A percentile compares a stretch with the other conserved stretches of the same genome.
Conservation (phyloP, 1,140 invertebrate genomes). For the Panagrolaimus sp. region DNA sequence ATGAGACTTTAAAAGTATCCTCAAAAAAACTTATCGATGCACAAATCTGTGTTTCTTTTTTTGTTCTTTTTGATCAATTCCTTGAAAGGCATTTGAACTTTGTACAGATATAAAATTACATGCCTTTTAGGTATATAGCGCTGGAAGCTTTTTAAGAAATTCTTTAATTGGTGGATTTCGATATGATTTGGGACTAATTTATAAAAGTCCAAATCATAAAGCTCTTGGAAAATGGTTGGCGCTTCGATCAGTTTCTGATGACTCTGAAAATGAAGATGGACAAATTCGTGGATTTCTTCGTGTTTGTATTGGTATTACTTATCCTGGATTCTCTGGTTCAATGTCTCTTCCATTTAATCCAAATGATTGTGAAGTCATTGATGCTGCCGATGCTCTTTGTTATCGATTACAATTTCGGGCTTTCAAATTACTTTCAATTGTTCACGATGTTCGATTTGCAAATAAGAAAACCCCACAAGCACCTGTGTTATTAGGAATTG, state of each 20-base stretch:
- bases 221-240: conserved; percentile 33
- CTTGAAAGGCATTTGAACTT: background rate
- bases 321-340: no score
- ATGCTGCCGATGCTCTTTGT: conserved; percentile 22
- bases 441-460: conserved; percentile 34
- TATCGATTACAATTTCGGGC: conserved; percentile 28
- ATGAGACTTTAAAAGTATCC: background rate
- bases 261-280: conserved; percentile 18
- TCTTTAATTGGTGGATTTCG: conserved; percentile 28
- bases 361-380: conserved; percentile 25
- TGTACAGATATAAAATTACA: background rate
- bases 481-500: conserved; percentile 20
- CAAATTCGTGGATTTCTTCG: conserved; percentile 31
- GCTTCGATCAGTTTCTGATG: conserved; percentile 19
- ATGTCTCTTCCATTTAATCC: conserved; percentile 24
- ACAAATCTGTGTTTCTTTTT: background rate
- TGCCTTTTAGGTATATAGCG: conserved; percentile 27
- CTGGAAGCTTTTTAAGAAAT: conserved; percentile 27
- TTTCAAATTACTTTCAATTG: conserved; percentile 32
- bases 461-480: conserved; percentile 13
- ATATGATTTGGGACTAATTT: conserved; percentile 29
- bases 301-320: conserved; percentile 23
- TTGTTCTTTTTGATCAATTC: background rate
- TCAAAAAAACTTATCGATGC: no score
- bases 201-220: conserved; percentile 29